These are phyloP conservation scores for Protaetia brevitarsis DNA, from an alignment of 1,140 invertebrate genomes.

Conservation along the genomic window DNA sequence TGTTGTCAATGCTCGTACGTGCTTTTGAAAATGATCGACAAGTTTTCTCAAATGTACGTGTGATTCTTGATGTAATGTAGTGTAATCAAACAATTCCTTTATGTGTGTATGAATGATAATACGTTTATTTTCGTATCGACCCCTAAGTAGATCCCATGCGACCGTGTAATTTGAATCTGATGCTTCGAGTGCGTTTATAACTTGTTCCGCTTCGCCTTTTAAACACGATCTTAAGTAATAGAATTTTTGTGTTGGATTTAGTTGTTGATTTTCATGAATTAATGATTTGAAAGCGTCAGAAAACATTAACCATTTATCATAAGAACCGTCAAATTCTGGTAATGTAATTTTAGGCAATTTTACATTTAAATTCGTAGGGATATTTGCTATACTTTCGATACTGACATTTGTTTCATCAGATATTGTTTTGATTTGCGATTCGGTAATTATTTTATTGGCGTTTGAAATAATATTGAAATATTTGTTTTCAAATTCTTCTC, in stretches of 20 bases:
- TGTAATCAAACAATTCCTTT: background rate
- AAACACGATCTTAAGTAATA: conserved; percentile 41
- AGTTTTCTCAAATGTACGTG: background rate
- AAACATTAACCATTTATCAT: conserved; percentile 42
- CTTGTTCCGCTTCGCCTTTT: conserved; percentile 36
- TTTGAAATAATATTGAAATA: conserved; percentile 1
- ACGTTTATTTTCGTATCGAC: conserved; percentile 45
- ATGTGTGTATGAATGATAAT: conserved; percentile 37
- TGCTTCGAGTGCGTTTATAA: conserved; percentile 40
- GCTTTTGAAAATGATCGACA: background rate
- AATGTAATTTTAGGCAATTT: conserved; percentile 39
- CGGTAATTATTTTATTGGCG: background rate
- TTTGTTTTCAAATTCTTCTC: too few relatives aligned
- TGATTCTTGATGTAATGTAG: background rate
- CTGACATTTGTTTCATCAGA: background rate
- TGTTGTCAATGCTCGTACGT: conserved; percentile 19
- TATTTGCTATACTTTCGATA: background rate
- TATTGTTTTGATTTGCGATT: background rate
- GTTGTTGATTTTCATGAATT: conserved; percentile 34
- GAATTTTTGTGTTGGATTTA: conserved; percentile 40
- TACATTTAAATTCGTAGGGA: conserved; percentile 3
- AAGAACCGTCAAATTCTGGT: conserved; percentile 38
- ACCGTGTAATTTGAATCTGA: conserved; percentile 43
- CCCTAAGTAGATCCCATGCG: conserved; percentile 44
- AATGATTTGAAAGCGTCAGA: conserved; percentile 38